Evolutionary conservation across 1,140 invertebrate genomes (phyloP).

Genomic region (Macrosteles quadrilineatus): DNA sequence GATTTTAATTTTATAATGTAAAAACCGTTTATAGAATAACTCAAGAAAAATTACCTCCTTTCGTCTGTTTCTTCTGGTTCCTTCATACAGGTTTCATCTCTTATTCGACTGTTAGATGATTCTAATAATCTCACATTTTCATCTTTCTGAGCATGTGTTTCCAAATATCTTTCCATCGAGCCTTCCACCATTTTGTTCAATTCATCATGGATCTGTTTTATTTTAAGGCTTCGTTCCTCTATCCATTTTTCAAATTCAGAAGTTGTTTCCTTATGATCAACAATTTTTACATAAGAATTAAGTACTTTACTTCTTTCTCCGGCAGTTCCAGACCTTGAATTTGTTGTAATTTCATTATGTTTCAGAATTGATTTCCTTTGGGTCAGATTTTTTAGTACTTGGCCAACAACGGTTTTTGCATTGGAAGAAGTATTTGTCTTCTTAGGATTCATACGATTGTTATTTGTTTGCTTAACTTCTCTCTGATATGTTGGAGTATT

Average conservation of each 20-base stretch:
- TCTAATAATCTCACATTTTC: too few relatives aligned
- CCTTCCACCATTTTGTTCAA: not conserved
- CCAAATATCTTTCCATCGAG: not conserved
- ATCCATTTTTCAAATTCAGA: constrained; percentile 14
- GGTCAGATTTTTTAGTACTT: not conserved
- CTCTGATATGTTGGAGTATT: not conserved
- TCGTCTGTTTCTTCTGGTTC: too few relatives aligned
- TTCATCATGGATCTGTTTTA: constrained; percentile 17
- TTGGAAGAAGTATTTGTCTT: not conserved
- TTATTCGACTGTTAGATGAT: too few relatives aligned
- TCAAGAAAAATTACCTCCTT: too few relatives aligned
- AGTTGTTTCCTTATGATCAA: not conserved
- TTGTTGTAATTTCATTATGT: not conserved
- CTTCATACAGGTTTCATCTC: too few relatives aligned
- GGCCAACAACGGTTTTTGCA: not conserved
- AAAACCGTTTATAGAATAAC: too few relatives aligned
- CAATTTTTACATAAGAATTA: not conserved
- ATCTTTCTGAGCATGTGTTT: not conserved
- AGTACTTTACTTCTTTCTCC: not conserved
- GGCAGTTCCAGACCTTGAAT: not conserved
- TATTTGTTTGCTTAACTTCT: not conserved
- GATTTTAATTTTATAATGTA: too few relatives aligned
- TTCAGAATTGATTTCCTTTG: not conserved
- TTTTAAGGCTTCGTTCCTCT: not conserved
- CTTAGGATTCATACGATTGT: not conserved